These are phyloP conservation scores for Palythoa caribaeorum DNA, from an alignment of 92 coral and sea anemone species.

Conservation along the genomic window DNA sequence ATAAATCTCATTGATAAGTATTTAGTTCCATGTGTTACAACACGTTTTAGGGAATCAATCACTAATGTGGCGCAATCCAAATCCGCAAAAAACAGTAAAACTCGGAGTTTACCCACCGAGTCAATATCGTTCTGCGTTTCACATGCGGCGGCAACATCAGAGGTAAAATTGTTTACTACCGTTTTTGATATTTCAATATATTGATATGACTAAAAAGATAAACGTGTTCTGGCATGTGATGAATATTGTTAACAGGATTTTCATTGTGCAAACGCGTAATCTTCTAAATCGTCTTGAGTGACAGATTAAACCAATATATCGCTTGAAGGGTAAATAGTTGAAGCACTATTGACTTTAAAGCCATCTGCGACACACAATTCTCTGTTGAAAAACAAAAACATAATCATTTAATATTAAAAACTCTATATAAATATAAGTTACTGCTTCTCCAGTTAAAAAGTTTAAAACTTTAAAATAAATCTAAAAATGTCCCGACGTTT, in stretches of 20 bases:
- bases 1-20: too few relatives aligned
- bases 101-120: too few relatives aligned
- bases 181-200: background rate
- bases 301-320: slow-evolving; percentile 4
- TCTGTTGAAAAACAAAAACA: background rate
- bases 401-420: background rate
- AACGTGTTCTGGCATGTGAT: background rate
- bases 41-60: too few relatives aligned
- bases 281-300: slow-evolving; percentile 3
- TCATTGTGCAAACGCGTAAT: background rate
- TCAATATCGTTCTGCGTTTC: background rate
- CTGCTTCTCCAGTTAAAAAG: too few relatives aligned
- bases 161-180: background rate
- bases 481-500: too few relatives aligned
- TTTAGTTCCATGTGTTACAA: too few relatives aligned
- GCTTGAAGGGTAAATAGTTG: background rate
- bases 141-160: background rate
- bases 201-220: background rate
- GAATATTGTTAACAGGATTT: background rate
- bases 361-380: background rate
- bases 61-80: too few relatives aligned
- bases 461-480: too few relatives aligned
- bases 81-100: too few relatives aligned
- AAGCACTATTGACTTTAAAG: background rate
- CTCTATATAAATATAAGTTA: too few relatives aligned